These are phyloP conservation scores for Sphenodon punctatus DNA, from an alignment of 2,797 vertebrate genomes.

Conservation along the genomic window DNA sequence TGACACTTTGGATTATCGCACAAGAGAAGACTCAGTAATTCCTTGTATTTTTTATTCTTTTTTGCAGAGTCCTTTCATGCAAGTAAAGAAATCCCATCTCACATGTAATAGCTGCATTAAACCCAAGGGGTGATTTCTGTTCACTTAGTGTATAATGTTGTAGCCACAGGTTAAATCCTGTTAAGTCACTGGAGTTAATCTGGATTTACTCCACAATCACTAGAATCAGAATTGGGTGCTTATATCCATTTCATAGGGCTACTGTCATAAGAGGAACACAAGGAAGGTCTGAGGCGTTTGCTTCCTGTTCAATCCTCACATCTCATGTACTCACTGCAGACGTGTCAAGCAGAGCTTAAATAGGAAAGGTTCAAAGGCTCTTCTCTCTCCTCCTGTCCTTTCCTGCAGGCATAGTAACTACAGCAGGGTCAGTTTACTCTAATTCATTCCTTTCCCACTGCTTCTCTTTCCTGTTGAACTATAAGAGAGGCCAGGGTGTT, in stretches of 20 bases:
- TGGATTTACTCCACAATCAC: background rate
- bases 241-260: accelerated
- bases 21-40: constrained; percentile 19
- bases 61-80: background rate
- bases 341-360: constrained; percentile 28
- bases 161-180: background rate
- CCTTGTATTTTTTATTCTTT: background rate
- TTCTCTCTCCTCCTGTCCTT: background rate
- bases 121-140: background rate
- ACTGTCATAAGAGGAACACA: accelerated
- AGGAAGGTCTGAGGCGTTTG: background rate
- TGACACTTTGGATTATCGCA: background rate
- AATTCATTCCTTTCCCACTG: constrained; percentile 48
- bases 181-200: background rate
- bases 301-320: background rate
- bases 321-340: background rate
- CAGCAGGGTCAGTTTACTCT: constrained; percentile 33
- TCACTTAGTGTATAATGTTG: background rate
- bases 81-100: background rate
- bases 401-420: constrained; percentile 19
- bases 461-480: constrained; percentile 31
- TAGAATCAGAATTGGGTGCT: background rate
- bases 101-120: background rate
- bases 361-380: constrained; percentile 39
- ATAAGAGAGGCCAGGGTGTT: constrained; percentile 25